Conservation (phyloP, 2,888 invertebrate species). For the Pilophorus perplexus region DNA sequence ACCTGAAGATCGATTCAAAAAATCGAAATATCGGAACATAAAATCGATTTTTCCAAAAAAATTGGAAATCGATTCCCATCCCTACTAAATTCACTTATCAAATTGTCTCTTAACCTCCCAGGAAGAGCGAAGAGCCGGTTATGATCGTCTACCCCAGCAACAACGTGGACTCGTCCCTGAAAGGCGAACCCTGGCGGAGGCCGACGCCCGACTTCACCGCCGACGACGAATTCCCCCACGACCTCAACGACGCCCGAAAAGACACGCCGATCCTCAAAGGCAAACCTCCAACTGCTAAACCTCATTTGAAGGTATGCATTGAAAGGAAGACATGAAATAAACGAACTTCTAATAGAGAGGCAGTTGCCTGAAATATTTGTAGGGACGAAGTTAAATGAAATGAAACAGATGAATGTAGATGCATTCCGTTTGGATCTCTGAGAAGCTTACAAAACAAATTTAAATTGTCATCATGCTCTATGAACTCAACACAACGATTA, state of each 20-base stretch:
- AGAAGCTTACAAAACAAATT: background rate
- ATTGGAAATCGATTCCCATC: background rate
- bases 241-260: constrained; percentile 54
- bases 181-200: constrained; percentile 56
- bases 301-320: constrained; percentile 20
- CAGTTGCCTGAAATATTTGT: too few relatives aligned
- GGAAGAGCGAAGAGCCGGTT: constrained; percentile 54
- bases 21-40: too few relatives aligned
- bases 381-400: too few relatives aligned
- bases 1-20: too few relatives aligned
- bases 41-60: background rate
- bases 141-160: constrained; percentile 62
- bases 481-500: too few relatives aligned
- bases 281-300: constrained; percentile 49
- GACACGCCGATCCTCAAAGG: constrained; percentile 55
- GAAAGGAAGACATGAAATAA: too few relatives aligned
- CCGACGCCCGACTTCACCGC: constrained; percentile 51
- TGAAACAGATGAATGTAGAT: too few relatives aligned
- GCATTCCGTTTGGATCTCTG: too few relatives aligned
- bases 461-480: background rate
- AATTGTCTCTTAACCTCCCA: background rate
- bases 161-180: constrained; percentile 56
- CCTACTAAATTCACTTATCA: background rate
- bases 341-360: too few relatives aligned
- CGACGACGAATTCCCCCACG: constrained; percentile 48